Evolutionary conservation across 2,888 invertebrate species (phyloP).

Genomic region (Drosophila tripunctata): DNA sequence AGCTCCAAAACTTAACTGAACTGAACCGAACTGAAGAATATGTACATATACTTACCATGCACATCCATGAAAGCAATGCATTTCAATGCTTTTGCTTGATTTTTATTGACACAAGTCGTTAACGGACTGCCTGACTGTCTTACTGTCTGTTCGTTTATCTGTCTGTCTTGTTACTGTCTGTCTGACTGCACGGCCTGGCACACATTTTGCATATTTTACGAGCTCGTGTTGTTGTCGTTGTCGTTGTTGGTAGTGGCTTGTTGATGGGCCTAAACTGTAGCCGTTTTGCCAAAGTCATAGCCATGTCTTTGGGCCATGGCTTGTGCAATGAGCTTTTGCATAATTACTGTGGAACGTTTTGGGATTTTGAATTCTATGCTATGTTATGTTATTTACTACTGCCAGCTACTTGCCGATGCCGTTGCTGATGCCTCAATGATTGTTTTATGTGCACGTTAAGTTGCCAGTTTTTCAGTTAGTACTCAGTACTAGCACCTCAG

Average conservation of each 20-base stretch:
- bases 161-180: neutral
- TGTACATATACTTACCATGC: conserved; percentile 47
- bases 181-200: conserved; percentile 70
- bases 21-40: conserved; percentile 38
- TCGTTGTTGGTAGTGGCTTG: conserved; percentile 13
- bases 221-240: conserved; percentile 73
- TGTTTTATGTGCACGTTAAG: conserved; percentile 54
- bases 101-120: conserved; percentile 80
- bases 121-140: conserved; percentile 58
- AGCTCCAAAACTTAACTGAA: conserved; percentile 22
- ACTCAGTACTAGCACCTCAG: neutral
- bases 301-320: conserved; percentile 20
- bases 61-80: conserved; percentile 61
- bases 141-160: neutral
- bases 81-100: conserved; percentile 73
- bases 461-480: conserved; percentile 55
- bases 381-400: neutral
- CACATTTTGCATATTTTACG: conserved; percentile 81
- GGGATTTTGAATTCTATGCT: conserved; percentile 68
- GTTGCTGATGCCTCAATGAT: conserved; percentile 22
- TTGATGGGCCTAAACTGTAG: conserved; percentile 55
- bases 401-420: conserved; percentile 3
- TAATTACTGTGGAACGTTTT: conserved; percentile 71
- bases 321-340: conserved; percentile 69
- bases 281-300: conserved; percentile 37